Conservation (phyloP, 2,888 invertebrate genomes). For the Hymenopus coronatus region DNA sequence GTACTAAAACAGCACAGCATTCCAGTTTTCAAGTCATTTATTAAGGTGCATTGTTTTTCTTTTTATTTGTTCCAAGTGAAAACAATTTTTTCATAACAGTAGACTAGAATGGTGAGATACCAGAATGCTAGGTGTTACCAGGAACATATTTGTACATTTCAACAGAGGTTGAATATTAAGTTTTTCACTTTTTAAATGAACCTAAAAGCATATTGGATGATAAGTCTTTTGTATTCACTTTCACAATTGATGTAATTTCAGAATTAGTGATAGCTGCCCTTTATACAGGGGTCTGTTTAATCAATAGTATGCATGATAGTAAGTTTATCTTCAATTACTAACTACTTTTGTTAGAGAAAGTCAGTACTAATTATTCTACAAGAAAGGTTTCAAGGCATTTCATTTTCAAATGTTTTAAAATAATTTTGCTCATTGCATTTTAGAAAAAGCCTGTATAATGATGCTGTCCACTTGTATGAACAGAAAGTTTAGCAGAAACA, state of each 20-base stretch:
- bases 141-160: background rate
- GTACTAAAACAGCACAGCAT: constrained; percentile 39
- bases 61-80: background rate
- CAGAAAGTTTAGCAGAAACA: too few relatives aligned
- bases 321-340: background rate
- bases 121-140: background rate
- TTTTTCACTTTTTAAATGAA: background rate
- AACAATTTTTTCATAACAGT: background rate
- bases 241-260: background rate
- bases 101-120: background rate
- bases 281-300: background rate
- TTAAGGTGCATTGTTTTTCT: background rate
- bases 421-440: too few relatives aligned
- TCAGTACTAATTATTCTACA: too few relatives aligned
- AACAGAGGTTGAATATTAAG: background rate
- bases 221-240: background rate
- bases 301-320: background rate
- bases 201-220: background rate
- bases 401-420: too few relatives aligned
- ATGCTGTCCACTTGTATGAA: too few relatives aligned
- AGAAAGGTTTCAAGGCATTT: too few relatives aligned
- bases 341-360: background rate
- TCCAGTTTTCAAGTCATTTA: background rate
- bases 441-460: too few relatives aligned
- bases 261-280: background rate